Base-by-base conservation (phyloP, 1,140 invertebrate genomes). In the Panonychus citri region DNA sequence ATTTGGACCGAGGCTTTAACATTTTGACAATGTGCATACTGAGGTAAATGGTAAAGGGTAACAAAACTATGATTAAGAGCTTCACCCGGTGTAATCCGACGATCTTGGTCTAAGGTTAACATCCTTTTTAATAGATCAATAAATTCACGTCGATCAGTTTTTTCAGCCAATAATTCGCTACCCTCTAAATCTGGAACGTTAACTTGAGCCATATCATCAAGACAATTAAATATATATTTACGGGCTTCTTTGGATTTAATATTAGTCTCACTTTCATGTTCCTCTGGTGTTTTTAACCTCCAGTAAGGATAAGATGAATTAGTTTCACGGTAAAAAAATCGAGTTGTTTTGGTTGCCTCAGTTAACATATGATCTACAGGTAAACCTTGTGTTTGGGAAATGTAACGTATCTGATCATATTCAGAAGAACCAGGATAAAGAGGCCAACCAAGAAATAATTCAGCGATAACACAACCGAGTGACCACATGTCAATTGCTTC, bases 401-500 rank as follows among this genome's bases (percentile, higher is more conserved):
- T 86, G 66, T 87, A 86, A 40, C 95, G 77, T 64, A 99, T 98
- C 69, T 99, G 95, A 73, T 99, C 95, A 71, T 97, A 99, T 73
- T 99, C 95, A 1, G 93, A 97, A 27, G 90, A 94, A 52, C 95
- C 95, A 0, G 95, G 95, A 74, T 99, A 99, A 3, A 99, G 75
- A 19, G 95, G 95, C 95, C 95, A 99, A 57, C 95, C 95, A 19
- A 99, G 77, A 73, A 99, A 99, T 52, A 99, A 75, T 70, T 99
- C 95, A 3, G 95, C 95, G 24, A 98, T 94, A 54, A 99, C 95
- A 73, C 95, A 99, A 25, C 95, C 95, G 55, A 99, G 74, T 0
- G 93, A 97, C 95, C 95, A 99, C 93, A 99, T 99, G 71, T 99
- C 95, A 63, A 99, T 99, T 3, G 93, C 89, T 73, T 99, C 95